A percentile compares a stretch with the other conserved stretches of the same genome.
phyloP scores from a whole-genome alignment of 2,797 vertebrate genomes.

The Galago senegalensis region DNA sequence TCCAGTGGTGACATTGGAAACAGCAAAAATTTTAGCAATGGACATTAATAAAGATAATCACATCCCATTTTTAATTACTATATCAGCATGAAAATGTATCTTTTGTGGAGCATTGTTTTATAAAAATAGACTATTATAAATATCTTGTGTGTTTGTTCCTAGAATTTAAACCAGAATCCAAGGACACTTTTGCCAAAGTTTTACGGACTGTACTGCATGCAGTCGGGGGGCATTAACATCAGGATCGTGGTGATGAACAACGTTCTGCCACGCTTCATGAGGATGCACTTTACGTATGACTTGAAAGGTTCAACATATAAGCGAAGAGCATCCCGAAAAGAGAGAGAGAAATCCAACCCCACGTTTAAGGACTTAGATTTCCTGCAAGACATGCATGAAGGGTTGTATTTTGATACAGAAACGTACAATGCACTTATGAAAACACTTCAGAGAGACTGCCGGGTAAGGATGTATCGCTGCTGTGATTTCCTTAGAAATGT shows the following conservation, averaged over 20 bases:
- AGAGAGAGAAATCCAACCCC: constrained; percentile 93
- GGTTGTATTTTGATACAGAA: constrained; percentile 95
- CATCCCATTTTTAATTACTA: neutral
- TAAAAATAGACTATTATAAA: constrained; percentile 27
- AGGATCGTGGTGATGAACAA: constrained; percentile 99
- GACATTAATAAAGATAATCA: constrained; percentile 6
- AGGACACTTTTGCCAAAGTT: constrained; percentile 98
- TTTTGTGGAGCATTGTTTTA: constrained; percentile 27
- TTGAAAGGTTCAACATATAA: constrained; percentile 98
- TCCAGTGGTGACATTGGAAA: neutral
- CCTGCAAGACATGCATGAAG: constrained; percentile 95
- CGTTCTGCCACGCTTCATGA: constrained; percentile 94
- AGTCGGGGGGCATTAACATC: constrained; percentile 94
- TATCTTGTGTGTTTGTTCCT: constrained; percentile 62
- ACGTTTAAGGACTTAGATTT: constrained; percentile 99
- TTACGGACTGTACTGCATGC: constrained; percentile 98
- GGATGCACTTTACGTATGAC: constrained; percentile 98
- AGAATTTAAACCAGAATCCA: constrained; percentile 99
- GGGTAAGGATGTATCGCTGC: constrained; percentile 90
- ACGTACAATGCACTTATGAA: constrained; percentile 96
- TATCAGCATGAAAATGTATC: neutral
- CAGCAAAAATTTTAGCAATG: neutral
- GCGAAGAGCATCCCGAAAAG: constrained; percentile 95
- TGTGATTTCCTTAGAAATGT: neutral
- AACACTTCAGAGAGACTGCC: constrained; percentile 97